Percentiles rank a stretch among this genome's conserved stretches.
Conservation (phyloP, 2,113 vertebrate genomes). For the Cichladusa arquata region DNA sequence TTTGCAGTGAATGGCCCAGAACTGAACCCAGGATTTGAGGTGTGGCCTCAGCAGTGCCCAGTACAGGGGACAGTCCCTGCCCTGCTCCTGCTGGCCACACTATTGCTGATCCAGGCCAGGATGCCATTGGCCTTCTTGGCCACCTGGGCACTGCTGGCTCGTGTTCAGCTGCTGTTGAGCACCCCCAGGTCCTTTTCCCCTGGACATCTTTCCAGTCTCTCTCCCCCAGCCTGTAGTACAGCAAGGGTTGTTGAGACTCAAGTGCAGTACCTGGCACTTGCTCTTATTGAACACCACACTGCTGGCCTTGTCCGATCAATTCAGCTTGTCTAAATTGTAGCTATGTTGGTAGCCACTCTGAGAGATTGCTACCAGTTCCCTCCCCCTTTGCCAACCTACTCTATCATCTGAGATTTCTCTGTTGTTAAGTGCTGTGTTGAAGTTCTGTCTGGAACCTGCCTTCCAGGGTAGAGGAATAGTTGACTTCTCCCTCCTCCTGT, state of each 20-base stretch:
- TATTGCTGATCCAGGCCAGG: rapidly evolving
- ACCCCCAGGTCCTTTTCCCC: neutral
- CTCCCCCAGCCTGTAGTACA: rapidly evolving
- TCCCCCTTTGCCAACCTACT: neutral
- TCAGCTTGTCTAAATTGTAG: neutral
- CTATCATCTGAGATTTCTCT: neutral
- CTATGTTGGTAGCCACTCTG: neutral
- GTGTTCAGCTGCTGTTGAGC: rapidly evolving
- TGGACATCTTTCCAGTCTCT: neutral
- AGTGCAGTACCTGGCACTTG: neutral
- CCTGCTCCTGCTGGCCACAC: rapidly evolving
- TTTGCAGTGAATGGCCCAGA: neutral
- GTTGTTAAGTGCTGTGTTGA: neutral
- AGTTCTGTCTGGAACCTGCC: neutral
- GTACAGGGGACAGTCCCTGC: rapidly evolving
- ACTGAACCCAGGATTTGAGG: rapidly evolving
- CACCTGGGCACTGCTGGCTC: neutral
- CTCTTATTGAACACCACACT: neutral
- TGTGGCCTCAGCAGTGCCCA: neutral
- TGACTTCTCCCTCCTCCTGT: neutral
- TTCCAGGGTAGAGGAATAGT: neutral
- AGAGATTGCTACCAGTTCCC: neutral
- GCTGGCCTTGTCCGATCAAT: neutral
- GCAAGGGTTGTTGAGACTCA: neutral
- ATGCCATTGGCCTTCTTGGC: neutral